Conservation (phyloP, 2,888 invertebrate genomes). For the Dryocosmus kuriphilus region DNA sequence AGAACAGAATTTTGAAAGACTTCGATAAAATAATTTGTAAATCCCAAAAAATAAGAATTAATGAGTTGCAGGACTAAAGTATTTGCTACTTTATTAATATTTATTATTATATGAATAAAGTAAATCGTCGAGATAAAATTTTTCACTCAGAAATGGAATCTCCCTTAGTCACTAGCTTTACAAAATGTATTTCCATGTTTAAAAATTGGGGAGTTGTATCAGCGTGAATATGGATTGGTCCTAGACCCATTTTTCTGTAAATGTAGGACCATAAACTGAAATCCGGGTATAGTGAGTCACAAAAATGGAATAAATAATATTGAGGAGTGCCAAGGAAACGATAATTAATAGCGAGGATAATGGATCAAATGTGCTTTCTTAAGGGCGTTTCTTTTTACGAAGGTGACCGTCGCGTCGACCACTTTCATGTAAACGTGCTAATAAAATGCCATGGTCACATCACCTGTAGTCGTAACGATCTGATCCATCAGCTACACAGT, state of each 20-base stretch:
- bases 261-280: neutral
- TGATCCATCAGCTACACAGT: constrained; percentile 3
- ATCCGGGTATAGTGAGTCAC: neutral
- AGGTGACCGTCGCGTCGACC: constrained; percentile 18
- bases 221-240: neutral
- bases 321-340: constrained; percentile 36
- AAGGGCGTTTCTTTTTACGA: constrained; percentile 32
- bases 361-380: constrained; percentile 39
- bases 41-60: too few species aligned
- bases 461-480: constrained; percentile 2
- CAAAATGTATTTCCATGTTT: too few species aligned
- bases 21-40: too few species aligned
- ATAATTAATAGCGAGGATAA: constrained; percentile 36
- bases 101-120: too few species aligned
- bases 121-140: too few species aligned
- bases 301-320: constrained; percentile 18
- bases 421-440: constrained; percentile 24
- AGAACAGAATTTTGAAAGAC: too few species aligned
- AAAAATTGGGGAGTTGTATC: too few species aligned
- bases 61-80: too few species aligned
- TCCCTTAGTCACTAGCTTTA: too few species aligned
- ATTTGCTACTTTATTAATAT: too few species aligned
- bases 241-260: neutral
- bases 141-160: too few species aligned
- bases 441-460: constrained; percentile 34